A percentile compares a stretch with the other conserved stretches of the same genome.
These are phyloP conservation scores for Caerostris darwini DNA, from an alignment of 1,140 invertebrate genomes.

Conservation along the genomic window DNA sequence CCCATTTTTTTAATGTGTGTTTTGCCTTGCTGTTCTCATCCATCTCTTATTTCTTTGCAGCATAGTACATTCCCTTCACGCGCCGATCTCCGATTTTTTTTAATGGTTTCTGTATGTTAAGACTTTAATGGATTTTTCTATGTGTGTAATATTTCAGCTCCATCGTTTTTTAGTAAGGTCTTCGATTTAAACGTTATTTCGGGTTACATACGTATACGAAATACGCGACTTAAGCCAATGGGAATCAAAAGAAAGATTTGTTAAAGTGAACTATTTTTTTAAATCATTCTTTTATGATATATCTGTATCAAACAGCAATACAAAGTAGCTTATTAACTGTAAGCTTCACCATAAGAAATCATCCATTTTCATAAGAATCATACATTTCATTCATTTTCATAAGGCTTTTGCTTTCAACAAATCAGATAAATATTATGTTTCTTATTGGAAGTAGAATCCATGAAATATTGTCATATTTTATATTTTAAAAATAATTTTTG, in stretches of 20 bases:
- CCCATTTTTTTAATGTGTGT: conserved; percentile 37
- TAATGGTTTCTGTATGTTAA: conserved; percentile 50
- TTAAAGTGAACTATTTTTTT: neutral
- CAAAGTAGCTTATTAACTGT: no score
- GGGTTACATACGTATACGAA: neutral
- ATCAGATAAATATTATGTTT: no score
- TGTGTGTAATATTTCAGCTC: neutral
- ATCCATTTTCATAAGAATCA: no score
- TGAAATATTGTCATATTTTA: no score
- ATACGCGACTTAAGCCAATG: neutral
- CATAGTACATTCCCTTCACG: neutral
- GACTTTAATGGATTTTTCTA: conserved; percentile 48
- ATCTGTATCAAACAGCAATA: no score
- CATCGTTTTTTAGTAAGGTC: neutral
- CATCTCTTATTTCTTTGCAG: neutral
- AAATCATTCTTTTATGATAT: neutral
- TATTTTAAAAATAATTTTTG: no score
- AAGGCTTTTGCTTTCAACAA: no score
- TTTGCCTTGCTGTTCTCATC: neutral
- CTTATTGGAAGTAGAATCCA: no score
- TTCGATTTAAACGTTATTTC: neutral
- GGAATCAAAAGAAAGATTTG: neutral
- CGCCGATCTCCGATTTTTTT: conserved; percentile 16
- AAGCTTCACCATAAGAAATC: no score
- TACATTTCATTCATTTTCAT: no score